A percentile compares a stretch with the other conserved stretches of the same genome.
Evolutionary conservation across 30 jellyfish, hydroid and myxozoan genomes (phyloP).

Genomic region (Chrysaora quinquecirrha): DNA sequence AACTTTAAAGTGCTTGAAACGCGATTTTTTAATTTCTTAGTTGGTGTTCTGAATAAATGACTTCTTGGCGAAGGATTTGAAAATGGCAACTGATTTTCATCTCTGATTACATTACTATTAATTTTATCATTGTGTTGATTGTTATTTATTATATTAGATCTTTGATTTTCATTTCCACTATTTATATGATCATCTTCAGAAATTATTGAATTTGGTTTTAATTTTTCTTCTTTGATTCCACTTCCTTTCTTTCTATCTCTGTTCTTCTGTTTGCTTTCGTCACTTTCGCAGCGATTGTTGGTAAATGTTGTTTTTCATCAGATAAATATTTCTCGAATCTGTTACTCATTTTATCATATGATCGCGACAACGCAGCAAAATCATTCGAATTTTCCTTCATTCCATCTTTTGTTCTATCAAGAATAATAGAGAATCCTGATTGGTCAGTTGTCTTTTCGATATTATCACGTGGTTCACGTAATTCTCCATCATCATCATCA

Average conservation of each 20-base stretch:
- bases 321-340: slow-evolving; percentile 33
- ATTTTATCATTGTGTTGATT: too few relatives aligned
- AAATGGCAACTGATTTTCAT: background rate
- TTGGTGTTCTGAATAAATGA: background rate
- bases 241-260: background rate
- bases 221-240: background rate
- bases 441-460: slow-evolving; percentile 17
- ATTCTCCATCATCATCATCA: slow-evolving; percentile 19
- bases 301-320: slow-evolving; percentile 28
- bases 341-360: slow-evolving; percentile 33
- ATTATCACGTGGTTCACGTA: slow-evolving; percentile 5
- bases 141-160: background rate
- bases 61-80: background rate
- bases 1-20: background rate
- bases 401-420: slow-evolving; percentile 42
- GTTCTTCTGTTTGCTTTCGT: background rate
- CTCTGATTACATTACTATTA: too few relatives aligned
- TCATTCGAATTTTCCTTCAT: slow-evolving; percentile 24
- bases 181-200: background rate
- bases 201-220: background rate
- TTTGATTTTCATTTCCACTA: background rate
- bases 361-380: slow-evolving; percentile 21
- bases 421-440: slow-evolving; percentile 56
- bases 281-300: slow-evolving; percentile 9
- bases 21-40: background rate